Conservation (phyloP, 2,113 vertebrate species). For the Alouatta palliata region DNA sequence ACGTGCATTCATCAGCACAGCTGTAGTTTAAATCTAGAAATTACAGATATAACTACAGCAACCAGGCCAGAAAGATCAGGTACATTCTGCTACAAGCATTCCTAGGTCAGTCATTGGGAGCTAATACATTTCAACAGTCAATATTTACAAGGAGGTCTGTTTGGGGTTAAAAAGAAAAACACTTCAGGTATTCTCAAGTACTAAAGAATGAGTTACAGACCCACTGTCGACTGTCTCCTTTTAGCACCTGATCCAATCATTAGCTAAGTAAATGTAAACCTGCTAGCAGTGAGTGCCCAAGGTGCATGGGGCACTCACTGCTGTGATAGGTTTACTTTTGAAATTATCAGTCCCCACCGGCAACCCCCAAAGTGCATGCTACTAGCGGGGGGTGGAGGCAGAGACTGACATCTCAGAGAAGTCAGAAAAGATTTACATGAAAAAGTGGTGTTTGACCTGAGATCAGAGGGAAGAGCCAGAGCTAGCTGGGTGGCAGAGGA, state of each 20-base stretch:
- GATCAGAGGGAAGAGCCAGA: background rate
- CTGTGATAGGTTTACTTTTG: too few species aligned
- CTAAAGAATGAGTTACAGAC: background rate
- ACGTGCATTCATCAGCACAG: background rate
- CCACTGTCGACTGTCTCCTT: background rate
- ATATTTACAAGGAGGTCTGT: conserved; percentile 1
- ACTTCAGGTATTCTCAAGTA: background rate
- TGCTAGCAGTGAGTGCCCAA: background rate
- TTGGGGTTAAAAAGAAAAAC: background rate
- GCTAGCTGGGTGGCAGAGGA: background rate
- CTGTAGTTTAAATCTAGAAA: conserved; percentile 23
- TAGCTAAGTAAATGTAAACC: background rate
- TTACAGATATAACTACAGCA: background rate
- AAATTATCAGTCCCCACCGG: too few species aligned
- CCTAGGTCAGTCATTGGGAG: background rate
- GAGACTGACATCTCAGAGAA: background rate
- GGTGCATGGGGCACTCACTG: too few species aligned
- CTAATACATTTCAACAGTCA: background rate
- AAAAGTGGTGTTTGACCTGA: background rate
- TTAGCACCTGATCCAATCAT: background rate
- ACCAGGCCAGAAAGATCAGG: background rate
- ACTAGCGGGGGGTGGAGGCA: background rate
- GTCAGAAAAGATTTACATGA: background rate
- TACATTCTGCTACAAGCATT: background rate
- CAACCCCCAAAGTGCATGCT: background rate